Base-by-base conservation (phyloP, 2,113 vertebrate species). In the Lichenostomus cassidix region DNA sequence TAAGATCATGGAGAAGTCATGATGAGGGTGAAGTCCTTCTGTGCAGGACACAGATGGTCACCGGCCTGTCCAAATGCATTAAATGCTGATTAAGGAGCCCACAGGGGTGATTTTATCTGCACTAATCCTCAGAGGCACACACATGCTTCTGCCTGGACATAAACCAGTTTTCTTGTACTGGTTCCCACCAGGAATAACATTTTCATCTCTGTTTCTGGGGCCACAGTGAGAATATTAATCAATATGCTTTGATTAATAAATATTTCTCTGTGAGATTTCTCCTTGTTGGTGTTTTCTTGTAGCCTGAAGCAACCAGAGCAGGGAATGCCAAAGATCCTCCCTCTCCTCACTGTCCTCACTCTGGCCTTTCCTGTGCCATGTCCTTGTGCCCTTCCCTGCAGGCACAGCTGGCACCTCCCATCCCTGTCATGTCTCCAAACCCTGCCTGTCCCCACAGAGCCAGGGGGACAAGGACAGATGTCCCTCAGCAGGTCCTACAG, bases 271-370 rank as follows among this genome's bases (percentile, higher is more conserved):
- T 11, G 5, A 7, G 4, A 39, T 70, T 87, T 78, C 33, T 78
- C 39, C n/a, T 53, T 53, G 39, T 25, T 78, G 46, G 58, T 11
- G 6, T 31, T 17, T 77, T 28, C 37, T 56, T 44, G 24, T 28
- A 67, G 47, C 64, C 52, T 15, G n/a, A 49, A 49, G 23, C 39
- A 49, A 14, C 11, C 44, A 29, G 69, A 59, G 49, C 24, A 17
- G 1, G 3, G 53, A 41, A 28, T 1, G 1, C 12, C 29, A 59
- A 14, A 64, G 39, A 25, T 8, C 15, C 1, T 1, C 39, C 58
- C 44, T 37, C 29, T 19, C 49, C 46, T 46, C 41, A 12, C 64
- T 12, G 28, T 25, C 55, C n/a, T 56, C 37, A 5, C 29, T 13
- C 4, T 33, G 23, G 27, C 16, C 15, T n/a, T 58, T 39, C 16